These are phyloP conservation scores for Nymphalis io DNA, from an alignment of 1,140 invertebrate genomes.

Conservation along the genomic window DNA sequence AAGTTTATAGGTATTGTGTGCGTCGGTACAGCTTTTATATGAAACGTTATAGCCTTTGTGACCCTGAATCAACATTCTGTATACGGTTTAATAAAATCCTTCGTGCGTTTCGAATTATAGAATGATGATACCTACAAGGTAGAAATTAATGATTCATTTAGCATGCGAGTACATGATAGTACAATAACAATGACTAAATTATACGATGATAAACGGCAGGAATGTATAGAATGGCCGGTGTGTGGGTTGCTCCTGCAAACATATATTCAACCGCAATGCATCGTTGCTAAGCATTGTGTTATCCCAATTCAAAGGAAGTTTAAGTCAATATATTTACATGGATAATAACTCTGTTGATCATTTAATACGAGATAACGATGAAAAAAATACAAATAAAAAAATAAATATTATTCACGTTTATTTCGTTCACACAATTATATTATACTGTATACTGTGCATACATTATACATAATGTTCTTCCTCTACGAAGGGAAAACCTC, in stretches of 20 bases:
- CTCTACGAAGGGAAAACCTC: slow-evolving; percentile 34
- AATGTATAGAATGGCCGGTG: too few species aligned
- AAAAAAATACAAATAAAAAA: too few species aligned
- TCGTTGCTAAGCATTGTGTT: too few species aligned
- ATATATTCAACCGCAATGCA: too few species aligned
- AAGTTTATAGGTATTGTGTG: slow-evolving; percentile 30
- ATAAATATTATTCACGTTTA: too few species aligned
- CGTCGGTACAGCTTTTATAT: slow-evolving; percentile 29
- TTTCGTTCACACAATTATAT: background rate
- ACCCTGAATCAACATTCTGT: slow-evolving; percentile 33
- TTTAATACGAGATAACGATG: too few species aligned
- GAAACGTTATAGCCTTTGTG: slow-evolving; percentile 26
- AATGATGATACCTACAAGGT: slow-evolving; percentile 13
- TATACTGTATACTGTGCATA: background rate
- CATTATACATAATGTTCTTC: slow-evolving; percentile 18
- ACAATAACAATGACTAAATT: background rate
- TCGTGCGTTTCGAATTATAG: slow-evolving; percentile 19
- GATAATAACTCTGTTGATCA: too few species aligned
- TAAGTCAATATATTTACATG: too few species aligned
- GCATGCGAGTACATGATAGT: background rate
- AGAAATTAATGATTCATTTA: slow-evolving; percentile 18
- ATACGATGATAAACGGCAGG: too few species aligned
- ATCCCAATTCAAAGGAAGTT: too few species aligned
- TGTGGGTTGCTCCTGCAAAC: too few species aligned
- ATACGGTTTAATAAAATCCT: slow-evolving; percentile 29